phyloP scores from a whole-genome alignment of 2,888 invertebrate genomes.

The Seira ritae region DNA sequence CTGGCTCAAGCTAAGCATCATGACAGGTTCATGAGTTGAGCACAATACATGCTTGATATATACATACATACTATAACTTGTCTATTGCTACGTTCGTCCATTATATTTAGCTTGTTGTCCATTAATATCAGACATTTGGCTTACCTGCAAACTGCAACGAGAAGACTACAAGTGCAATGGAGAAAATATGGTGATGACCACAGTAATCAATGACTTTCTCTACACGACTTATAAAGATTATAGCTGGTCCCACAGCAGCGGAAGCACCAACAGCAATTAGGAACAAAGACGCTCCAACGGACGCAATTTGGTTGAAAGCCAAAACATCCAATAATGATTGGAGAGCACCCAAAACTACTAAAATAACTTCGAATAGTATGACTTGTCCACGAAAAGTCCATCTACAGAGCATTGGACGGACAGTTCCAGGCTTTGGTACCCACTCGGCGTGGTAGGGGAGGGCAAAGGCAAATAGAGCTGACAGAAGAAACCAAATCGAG shows the following conservation, averaged over 20 bases:
- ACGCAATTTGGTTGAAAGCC: constrained; percentile 69
- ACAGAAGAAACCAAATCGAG: constrained; percentile 64
- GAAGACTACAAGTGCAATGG: constrained; percentile 69
- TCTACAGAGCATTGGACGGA: constrained; percentile 70
- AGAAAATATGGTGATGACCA: constrained; percentile 71
- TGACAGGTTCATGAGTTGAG: too few species aligned
- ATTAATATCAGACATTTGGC: neutral
- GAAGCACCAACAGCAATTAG: constrained; percentile 69
- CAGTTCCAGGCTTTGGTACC: constrained; percentile 66
- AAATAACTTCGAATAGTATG: constrained; percentile 64
- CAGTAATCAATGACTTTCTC: constrained; percentile 73
- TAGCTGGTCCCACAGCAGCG: constrained; percentile 68
- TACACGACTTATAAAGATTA: constrained; percentile 70
- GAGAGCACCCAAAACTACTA: constrained; percentile 66
- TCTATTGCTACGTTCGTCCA: too few species aligned
- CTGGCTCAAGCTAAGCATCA: neutral
- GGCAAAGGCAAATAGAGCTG: constrained; percentile 51
- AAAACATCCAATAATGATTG: constrained; percentile 70
- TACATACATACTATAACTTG: too few species aligned
- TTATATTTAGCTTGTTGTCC: too few species aligned
- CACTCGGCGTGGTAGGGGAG: constrained; percentile 71
- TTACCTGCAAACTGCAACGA: constrained; percentile 72
- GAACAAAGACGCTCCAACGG: constrained; percentile 62
- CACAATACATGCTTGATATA: too few species aligned
- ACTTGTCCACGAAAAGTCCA: constrained; percentile 69